Evolutionary conservation across 2,113 vertebrate species (phyloP).

Genomic region (Epinephelus moara): DNA sequence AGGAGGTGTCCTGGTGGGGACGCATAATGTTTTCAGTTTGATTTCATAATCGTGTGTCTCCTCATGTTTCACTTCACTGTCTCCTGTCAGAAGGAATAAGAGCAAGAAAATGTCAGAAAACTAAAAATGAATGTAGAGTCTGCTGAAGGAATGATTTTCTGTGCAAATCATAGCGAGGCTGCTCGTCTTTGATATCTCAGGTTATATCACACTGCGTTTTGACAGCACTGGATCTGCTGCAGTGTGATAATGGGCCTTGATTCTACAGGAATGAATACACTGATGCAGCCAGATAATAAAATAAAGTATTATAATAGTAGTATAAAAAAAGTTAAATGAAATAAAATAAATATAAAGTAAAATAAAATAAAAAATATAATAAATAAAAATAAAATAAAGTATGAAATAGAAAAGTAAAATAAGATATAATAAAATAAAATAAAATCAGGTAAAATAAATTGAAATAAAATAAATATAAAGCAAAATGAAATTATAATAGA

Average conservation of each 20-base stretch:
- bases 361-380: too few species aligned
- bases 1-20: background rate
- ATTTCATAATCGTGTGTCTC: constrained; percentile 17
- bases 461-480: too few species aligned
- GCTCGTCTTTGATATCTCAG: background rate
- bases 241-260: background rate
- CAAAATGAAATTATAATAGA: too few species aligned
- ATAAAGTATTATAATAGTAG: too few species aligned
- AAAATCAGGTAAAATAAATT: too few species aligned
- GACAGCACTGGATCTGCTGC: background rate
- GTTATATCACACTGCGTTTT: background rate
- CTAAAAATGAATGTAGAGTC: background rate
- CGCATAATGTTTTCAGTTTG: constrained; percentile 9
- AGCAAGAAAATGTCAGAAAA: constrained; percentile 1
- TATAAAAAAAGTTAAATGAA: too few species aligned
- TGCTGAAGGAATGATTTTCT: background rate
- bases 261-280: too few species aligned
- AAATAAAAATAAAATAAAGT: background rate
- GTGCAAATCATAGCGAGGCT: background rate
- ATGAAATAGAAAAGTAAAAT: too few species aligned
- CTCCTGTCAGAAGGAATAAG: constrained; percentile 2
- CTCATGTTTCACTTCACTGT: constrained; percentile 12
- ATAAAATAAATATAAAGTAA: too few species aligned
- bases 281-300: too few species aligned
- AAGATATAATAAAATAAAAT: too few species aligned